Evolutionary conservation across 2,113 vertebrate genomes (phyloP).

Genomic region (Narcine bancroftii): DNA sequence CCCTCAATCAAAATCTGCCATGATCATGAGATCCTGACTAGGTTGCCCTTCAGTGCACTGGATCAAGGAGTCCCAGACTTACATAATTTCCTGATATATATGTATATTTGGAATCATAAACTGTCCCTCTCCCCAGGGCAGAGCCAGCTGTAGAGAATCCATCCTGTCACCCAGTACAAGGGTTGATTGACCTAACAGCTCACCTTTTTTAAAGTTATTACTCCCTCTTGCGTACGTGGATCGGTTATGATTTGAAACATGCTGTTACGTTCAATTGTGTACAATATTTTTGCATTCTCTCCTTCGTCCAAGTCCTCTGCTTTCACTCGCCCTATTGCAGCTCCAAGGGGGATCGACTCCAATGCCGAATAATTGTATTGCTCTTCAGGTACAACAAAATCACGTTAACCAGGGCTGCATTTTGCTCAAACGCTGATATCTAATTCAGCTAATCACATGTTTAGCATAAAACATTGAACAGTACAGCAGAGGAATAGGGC

Average conservation of each 20-base stretch:
- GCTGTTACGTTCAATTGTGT: slow-evolving; percentile 53
- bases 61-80: too few relatives aligned
- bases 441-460: too few relatives aligned
- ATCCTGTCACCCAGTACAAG: background rate
- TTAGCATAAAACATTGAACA: too few relatives aligned
- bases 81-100: too few relatives aligned
- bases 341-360: slow-evolving; percentile 64
- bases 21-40: too few relatives aligned
- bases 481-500: too few relatives aligned
- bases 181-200: background rate
- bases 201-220: slow-evolving; percentile 76
- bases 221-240: slow-evolving; percentile 64
- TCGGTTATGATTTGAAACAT: slow-evolving; percentile 62
- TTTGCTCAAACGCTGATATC: too few relatives aligned
- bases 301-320: slow-evolving; percentile 73
- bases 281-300: slow-evolving; percentile 76
- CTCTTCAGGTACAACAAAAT: slow-evolving; percentile 50
- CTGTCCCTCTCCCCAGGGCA: too few relatives aligned
- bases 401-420: background rate
- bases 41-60: too few relatives aligned
- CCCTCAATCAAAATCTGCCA: too few relatives aligned
- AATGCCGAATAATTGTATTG: slow-evolving; percentile 61
- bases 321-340: slow-evolving; percentile 61
- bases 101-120: too few relatives aligned
- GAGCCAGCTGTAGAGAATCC: too few relatives aligned